Percentiles rank a stretch among this genome's conserved stretches.
These are phyloP conservation scores for Sprattus sprattus DNA, from an alignment of 2,113 vertebrate species.

Conservation along the genomic window DNA sequence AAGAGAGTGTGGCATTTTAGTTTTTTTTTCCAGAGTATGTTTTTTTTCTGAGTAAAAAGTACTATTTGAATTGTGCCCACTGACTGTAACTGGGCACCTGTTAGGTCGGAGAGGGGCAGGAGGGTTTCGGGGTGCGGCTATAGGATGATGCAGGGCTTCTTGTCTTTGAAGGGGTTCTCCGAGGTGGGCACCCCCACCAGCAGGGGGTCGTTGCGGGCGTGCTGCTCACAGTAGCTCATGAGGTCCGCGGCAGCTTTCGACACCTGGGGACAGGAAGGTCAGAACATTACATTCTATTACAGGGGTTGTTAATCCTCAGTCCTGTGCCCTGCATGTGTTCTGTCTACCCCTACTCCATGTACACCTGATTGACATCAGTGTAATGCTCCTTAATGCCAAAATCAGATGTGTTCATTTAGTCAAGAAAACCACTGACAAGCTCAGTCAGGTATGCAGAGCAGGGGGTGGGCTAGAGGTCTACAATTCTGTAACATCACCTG, in stretches of 20 bases:
- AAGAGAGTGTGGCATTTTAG: conserved; percentile 10
- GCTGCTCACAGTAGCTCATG: conserved; percentile 95
- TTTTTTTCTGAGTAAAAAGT: conserved; percentile 35
- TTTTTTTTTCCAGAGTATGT: conserved; percentile 28
- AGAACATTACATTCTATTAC: background rate
- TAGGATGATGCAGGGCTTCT: conserved; percentile 94
- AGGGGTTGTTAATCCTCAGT: background rate
- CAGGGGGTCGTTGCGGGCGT: conserved; percentile 86
- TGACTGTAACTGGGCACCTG: conserved; percentile 32
- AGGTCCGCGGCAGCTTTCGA: conserved; percentile 92
- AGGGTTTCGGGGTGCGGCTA: conserved; percentile 65
- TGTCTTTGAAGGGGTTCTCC: conserved; percentile 97
- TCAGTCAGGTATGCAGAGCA: no score
- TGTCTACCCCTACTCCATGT: no score
- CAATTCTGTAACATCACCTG: background rate
- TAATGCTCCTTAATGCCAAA: no score
- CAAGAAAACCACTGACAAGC: no score
- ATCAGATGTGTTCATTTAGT: no score
- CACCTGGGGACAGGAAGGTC: conserved; percentile 67
- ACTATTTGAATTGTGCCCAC: conserved; percentile 34
- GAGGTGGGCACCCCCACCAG: conserved; percentile 93
- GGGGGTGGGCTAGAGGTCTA: background rate
- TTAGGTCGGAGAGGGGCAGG: conserved; percentile 24
- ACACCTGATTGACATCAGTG: no score
- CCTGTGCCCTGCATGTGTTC: background rate